A percentile compares a stretch with the other conserved stretches of the same genome.
These are phyloP conservation scores for Drosophila macrospina DNA, from an alignment of 2,888 invertebrate genomes.

Conservation along the genomic window DNA sequence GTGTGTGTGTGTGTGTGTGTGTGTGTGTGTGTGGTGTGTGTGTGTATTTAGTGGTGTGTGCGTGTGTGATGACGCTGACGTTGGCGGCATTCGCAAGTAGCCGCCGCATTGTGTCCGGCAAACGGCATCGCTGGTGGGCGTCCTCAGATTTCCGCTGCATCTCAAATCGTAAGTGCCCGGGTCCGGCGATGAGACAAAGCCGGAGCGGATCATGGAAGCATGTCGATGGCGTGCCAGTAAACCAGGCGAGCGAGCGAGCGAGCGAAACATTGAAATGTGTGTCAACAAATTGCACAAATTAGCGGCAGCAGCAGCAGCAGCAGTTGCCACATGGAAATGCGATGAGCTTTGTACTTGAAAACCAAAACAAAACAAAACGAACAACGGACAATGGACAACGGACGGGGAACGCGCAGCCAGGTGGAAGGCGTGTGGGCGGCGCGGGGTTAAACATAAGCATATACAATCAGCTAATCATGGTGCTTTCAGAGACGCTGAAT, in stretches of 20 bases:
- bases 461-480: slow-evolving; percentile 20
- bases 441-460: slow-evolving; percentile 21
- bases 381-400: not conserved
- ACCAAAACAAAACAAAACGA: not conserved
- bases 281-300: slow-evolving; percentile 75
- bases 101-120: slow-evolving; percentile 20
- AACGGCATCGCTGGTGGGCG: slow-evolving; percentile 46
- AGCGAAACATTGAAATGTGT: slow-evolving; percentile 64
- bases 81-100: slow-evolving; percentile 15
- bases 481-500: slow-evolving; percentile 18
- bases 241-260: slow-evolving; percentile 1
- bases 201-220: slow-evolving; percentile 35
- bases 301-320: slow-evolving; percentile 19
- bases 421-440: slow-evolving; percentile 16
- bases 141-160: slow-evolving; percentile 39
- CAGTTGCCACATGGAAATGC: slow-evolving; percentile 26
- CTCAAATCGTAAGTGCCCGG: not conserved
- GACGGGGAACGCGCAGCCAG: slow-evolving; percentile 5
- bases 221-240: slow-evolving; percentile 58
- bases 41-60: not conserved
- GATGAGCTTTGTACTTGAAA: slow-evolving; percentile 27
- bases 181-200: slow-evolving; percentile 19
- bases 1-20: not conserved
- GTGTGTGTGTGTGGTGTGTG: not conserved
- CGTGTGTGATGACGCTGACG: slow-evolving; percentile 26